Percentiles rank a stretch among this genome's conserved stretches.
Evolutionary conservation across 2,888 invertebrate species (phyloP).

Genomic region (Mesoligia furuncula): DNA sequence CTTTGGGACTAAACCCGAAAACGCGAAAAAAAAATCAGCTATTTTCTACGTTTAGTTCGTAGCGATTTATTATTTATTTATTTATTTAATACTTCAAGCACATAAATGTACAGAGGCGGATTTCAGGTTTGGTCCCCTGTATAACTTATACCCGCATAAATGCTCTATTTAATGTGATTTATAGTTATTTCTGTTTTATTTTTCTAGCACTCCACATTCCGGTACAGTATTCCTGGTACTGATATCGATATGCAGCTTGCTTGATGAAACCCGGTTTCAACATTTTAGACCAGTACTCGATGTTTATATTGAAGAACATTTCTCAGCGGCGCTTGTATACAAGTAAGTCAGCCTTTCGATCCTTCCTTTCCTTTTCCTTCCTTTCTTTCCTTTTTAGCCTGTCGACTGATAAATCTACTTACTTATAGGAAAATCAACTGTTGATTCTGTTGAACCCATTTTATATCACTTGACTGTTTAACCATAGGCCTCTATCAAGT

Average conservation of each 20-base stretch:
- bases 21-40: too few relatives aligned
- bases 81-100: too few relatives aligned
- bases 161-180: not conserved
- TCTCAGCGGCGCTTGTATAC: slow-evolving; percentile 98
- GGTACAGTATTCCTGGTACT: slow-evolving; percentile 97
- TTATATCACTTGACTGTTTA: not conserved
- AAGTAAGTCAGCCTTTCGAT: slow-evolving; percentile 91
- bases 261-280: slow-evolving; percentile 97
- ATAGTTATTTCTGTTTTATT: not conserved
- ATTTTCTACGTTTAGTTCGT: too few relatives aligned
- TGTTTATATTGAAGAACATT: slow-evolving; percentile 98
- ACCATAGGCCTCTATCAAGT: not conserved
- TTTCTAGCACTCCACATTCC: slow-evolving; percentile 94
- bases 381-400: too few relatives aligned
- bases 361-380: too few relatives aligned
- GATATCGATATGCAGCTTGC: slow-evolving; percentile 96
- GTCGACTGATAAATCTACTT: too few relatives aligned
- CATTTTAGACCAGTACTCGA: slow-evolving; percentile 98
- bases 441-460: not conserved
- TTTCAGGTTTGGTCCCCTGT: too few relatives aligned
- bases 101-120: too few relatives aligned
- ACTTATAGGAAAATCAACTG: not conserved
- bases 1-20: too few relatives aligned
- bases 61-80: too few relatives aligned
- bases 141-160: too few relatives aligned